phyloP scores from a whole-genome alignment of 2,888 invertebrate species.

The Ormyrus thymus region DNA sequence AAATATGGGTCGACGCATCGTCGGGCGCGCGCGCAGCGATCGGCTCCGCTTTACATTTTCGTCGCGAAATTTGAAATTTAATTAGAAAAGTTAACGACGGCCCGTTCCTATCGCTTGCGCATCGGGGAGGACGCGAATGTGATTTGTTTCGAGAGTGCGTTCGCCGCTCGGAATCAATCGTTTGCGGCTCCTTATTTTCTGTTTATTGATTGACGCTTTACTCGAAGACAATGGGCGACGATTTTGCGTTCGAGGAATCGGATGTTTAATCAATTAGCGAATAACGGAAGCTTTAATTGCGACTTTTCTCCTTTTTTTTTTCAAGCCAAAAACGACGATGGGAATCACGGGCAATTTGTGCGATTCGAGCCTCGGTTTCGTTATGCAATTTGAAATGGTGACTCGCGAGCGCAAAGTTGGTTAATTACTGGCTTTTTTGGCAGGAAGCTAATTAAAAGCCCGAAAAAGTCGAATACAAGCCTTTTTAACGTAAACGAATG shows the following conservation, averaged over 20 bases:
- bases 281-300: conserved; percentile 5
- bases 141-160: too few species aligned
- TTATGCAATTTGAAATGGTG: conserved; percentile 2
- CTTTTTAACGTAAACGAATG: too few species aligned
- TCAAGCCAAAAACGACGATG: neutral
- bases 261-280: conserved; percentile 5
- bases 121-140: fast-evolving
- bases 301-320: neutral
- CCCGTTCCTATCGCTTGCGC: too few species aligned
- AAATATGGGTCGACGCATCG: conserved; percentile 36
- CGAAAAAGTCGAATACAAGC: neutral
- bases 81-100: conserved; percentile 28
- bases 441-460: neutral
- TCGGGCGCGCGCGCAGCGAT: neutral
- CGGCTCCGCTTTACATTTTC: conserved; percentile 30
- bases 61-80: conserved; percentile 13
- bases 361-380: neutral
- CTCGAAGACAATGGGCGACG: too few species aligned
- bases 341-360: neutral
- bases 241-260: neutral
- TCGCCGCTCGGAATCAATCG: too few species aligned
- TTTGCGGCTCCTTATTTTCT: too few species aligned
- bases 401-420: neutral
- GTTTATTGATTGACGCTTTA: too few species aligned
- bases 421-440: neutral